Percentiles rank a stretch among this genome's conserved stretches.
Conservation (phyloP, 2,888 invertebrate genomes). For the Scaptomyza polygonia region DNA sequence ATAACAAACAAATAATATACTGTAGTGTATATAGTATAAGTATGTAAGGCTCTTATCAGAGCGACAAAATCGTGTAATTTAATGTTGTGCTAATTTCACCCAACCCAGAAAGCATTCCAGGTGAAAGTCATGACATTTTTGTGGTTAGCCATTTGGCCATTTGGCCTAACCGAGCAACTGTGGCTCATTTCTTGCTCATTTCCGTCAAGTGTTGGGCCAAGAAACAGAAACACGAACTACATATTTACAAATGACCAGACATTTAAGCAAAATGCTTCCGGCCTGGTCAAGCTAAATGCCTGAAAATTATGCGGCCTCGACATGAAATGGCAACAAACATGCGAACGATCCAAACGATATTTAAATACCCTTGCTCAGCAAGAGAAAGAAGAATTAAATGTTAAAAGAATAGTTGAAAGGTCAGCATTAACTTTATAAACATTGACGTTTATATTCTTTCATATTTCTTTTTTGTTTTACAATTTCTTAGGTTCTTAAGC, state of each 20-base stretch:
- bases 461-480: too few relatives aligned
- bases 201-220: slow-evolving; percentile 73
- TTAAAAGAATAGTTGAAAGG: neutral
- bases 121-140: slow-evolving; percentile 77
- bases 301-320: slow-evolving; percentile 75
- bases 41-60: slow-evolving; percentile 54
- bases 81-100: slow-evolving; percentile 79
- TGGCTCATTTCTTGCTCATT: slow-evolving; percentile 73
- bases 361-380: slow-evolving; percentile 34
- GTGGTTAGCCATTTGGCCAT: too few relatives aligned
- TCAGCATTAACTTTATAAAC: too few relatives aligned
- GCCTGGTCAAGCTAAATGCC: slow-evolving; percentile 67
- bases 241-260: slow-evolving; percentile 78
- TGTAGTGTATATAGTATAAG: neutral
- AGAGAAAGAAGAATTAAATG: neutral
- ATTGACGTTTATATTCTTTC: too few relatives aligned
- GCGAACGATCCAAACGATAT: slow-evolving; percentile 3
- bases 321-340: slow-evolving; percentile 58
- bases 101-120: slow-evolving; percentile 46
- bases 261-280: slow-evolving; percentile 78
- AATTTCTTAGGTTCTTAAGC: neutral
- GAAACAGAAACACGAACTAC: slow-evolving; percentile 75
- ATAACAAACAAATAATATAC: slow-evolving; percentile 30
- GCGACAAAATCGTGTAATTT: slow-evolving; percentile 74
- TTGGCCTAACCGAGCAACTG: slow-evolving; percentile 21